Base-by-base conservation (phyloP, 92 coral and sea anemone genomes). In the Heliopora coerulea region DNA sequence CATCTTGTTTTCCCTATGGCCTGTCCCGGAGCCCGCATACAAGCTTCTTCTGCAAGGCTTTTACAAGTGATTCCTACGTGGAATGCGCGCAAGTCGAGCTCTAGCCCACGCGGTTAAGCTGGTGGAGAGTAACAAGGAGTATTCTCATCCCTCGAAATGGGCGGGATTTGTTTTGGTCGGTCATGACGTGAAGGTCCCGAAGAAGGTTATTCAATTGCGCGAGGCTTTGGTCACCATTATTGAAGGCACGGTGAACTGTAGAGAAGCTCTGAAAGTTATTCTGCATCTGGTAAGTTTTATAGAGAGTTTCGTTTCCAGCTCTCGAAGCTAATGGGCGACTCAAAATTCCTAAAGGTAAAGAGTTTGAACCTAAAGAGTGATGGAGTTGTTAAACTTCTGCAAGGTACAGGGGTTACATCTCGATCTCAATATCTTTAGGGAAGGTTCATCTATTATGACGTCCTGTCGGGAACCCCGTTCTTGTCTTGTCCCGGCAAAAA, bases 131-230 rank as follows among this genome's bases (percentile, higher is more conserved):
- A 95, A 96, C 10, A 90, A 89, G 84, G 96, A 95, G 82, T 95
- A 90, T 65, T 88, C 90, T 24, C 96, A 95, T 40, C 99, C 99
- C 23, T 95, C 99, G 1, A 95, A 95, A 87, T 95, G 99, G 99
- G 99, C 99, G 2, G 99, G 99, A 29, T 95, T 95, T 41, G 82
- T 95, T 24, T 74, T 95, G 33, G 90, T 95, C 26, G 99, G 99
- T 20, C 89, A 91, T 1, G 96, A 95, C 75, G 79, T 92, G 1
- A 84, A 82, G 52, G 83, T 95, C 19, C 64, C 89, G 6, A 88
- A 74, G 65, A 95, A 86, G 68, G 79, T 86, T 62, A 86, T 89
- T 18, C 69, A 82, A 42, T 83, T 95, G 86, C 88, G 97, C 12
- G 78, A 88, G 62, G 92, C 99, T 31, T 81, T 89, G 66, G 83